These are phyloP conservation scores for Ceratothoa steindachneri DNA, from an alignment of 2,888 invertebrate species.

Conservation along the genomic window DNA sequence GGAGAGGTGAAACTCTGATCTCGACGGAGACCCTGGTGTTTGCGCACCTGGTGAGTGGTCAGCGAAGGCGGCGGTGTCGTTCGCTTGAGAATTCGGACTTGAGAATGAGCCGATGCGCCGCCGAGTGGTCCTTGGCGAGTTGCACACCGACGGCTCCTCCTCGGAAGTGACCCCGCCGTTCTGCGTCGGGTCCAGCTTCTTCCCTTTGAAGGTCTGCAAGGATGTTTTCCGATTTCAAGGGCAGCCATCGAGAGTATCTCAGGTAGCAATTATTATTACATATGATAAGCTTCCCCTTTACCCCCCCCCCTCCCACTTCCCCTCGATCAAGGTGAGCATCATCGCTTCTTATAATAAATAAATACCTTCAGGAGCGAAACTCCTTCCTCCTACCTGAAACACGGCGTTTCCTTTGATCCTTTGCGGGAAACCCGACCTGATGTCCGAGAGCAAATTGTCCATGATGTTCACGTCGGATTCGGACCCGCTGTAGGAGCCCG, in stretches of 20 bases:
- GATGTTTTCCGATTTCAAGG: background rate
- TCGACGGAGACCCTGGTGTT: no score
- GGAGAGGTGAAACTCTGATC: no score
- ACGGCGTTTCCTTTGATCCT: no score
- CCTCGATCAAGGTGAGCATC: background rate
- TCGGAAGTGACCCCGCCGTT: conserved; percentile 56
- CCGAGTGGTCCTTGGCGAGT: conserved; percentile 65
- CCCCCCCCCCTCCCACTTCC: background rate
- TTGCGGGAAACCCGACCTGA: conserved; percentile 59
- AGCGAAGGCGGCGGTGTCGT: conserved; percentile 47
- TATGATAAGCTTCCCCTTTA: background rate
- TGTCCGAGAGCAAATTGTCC: conserved; percentile 73
- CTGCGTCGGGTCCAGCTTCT: conserved; percentile 35
- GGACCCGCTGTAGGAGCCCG: conserved; percentile 41
- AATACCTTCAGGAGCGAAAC: no score
- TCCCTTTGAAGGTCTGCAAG: conserved; percentile 31
- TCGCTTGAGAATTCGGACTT: conserved; percentile 51
- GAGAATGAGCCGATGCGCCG: conserved; percentile 66
- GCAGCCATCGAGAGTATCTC: background rate
- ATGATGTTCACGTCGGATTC: conserved; percentile 58
- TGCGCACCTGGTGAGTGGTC: conserved; percentile 50
- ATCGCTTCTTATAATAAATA: background rate
- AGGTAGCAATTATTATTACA: background rate
- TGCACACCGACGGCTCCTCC: conserved; percentile 62
- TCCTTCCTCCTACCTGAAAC: no score